These are phyloP conservation scores for Clanis bilineata DNA, from an alignment of 2,888 invertebrate genomes.

Conservation along the genomic window DNA sequence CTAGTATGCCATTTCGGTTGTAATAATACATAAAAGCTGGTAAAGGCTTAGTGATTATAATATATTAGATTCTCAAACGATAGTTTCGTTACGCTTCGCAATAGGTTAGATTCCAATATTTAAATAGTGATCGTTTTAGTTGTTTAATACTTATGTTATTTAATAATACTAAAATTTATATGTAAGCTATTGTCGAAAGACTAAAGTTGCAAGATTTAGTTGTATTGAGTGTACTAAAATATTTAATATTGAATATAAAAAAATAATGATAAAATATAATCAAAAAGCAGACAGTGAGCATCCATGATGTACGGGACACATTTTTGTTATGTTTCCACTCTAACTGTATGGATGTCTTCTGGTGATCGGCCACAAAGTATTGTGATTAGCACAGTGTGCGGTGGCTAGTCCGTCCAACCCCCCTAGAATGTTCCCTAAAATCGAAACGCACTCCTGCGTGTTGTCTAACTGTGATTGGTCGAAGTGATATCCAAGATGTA, in stretches of 20 bases:
- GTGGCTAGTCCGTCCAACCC: neutral
- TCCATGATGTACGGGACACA: constrained; percentile 42
- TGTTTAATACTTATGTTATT: constrained; percentile 44
- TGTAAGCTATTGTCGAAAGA: constrained; percentile 35
- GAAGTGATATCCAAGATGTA: too few relatives aligned
- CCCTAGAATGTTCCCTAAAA: too few relatives aligned
- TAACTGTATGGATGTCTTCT: constrained; percentile 35
- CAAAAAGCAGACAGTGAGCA: constrained; percentile 52
- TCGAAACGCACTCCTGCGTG: too few relatives aligned
- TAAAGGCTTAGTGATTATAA: constrained; percentile 68
- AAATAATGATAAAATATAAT: constrained; percentile 43
- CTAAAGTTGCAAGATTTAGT: constrained; percentile 31
- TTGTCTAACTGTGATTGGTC: too few relatives aligned
- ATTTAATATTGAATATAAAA: constrained; percentile 52
- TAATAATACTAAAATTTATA: constrained; percentile 40
- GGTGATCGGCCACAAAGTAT: constrained; percentile 7
- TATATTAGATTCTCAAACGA: constrained; percentile 67
- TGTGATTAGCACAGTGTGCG: neutral
- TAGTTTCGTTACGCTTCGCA: constrained; percentile 70
- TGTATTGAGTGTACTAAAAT: constrained; percentile 59
- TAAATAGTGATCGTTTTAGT: constrained; percentile 59
- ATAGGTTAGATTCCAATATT: constrained; percentile 63
- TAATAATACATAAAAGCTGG: constrained; percentile 49
- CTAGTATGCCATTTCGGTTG: constrained; percentile 47
- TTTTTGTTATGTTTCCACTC: constrained; percentile 45